Evolutionary conservation across 2,113 vertebrate genomes (phyloP), one percentile per base, ranked within the genome.

Genomic region (Piprites chloris): DNA sequence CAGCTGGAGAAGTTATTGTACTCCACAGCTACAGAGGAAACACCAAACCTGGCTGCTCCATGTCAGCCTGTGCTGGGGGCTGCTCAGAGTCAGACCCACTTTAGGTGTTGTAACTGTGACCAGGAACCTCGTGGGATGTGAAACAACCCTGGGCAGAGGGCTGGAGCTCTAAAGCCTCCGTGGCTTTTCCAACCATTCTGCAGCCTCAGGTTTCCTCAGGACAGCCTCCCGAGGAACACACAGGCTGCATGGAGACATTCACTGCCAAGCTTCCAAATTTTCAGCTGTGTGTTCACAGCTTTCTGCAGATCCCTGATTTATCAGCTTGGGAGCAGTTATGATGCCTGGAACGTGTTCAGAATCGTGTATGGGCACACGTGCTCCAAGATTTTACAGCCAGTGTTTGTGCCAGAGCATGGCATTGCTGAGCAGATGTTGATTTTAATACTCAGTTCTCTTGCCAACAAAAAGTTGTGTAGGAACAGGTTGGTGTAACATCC

Each of bases 401-500:
- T 27, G 68, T 50, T 89, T 80, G 42, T 92, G 93, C 55, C 83
- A 86, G 61, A 69, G 90, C 76, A 47, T 2, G 59, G 90, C 79
- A 14, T 4, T 2, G 5, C 84, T 47, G 83, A 95, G 53, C 95
- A 95, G 94, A 93, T 90, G 91, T 59, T 86, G 92, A 42, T 71
- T 88, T 95, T 85, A 73, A 92, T 80, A 7, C 71, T 86, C 79
- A 47, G 63, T 23, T 93, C 88, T 90, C 79, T 5, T 6, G 89
- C 85, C 88, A 95, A 62, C 67, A 44, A 18, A 20, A 58, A 85
- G 59, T 23, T 92, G 79, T 50, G 88, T 66, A 84, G 85, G 73
- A 95, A 46, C 85, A 90, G 90, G 95, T 13, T 94, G 96, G 85
- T 83, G n/a, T 76, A 37, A 63, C 68, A 84, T 69, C 67, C 90